Evolutionary conservation across 2,888 invertebrate species (phyloP).

Genomic region (Acleris holmiana): DNA sequence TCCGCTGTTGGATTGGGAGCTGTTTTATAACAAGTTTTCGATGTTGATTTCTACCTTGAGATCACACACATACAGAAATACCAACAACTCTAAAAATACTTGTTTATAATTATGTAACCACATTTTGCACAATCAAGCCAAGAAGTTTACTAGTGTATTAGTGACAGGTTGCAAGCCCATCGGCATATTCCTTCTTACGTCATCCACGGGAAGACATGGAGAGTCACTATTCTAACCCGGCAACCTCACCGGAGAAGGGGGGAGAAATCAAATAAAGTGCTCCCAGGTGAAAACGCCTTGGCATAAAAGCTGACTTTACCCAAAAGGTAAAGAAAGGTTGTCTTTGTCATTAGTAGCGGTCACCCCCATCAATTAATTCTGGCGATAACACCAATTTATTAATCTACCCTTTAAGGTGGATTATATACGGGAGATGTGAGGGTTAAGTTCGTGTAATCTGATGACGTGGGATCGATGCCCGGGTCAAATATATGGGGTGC

Average conservation of each 20-base stretch:
- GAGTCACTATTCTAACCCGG: too few relatives aligned
- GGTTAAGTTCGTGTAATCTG: conserved; percentile 1
- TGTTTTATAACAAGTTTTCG: background rate
- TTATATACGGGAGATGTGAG: conserved; percentile 4
- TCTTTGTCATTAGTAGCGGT: conserved; percentile 2
- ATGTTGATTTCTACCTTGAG: background rate
- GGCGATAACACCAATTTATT: conserved; percentile 18
- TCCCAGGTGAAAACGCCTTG: too few relatives aligned
- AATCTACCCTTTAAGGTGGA: conserved; percentile 6
- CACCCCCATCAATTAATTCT: conserved; percentile 18
- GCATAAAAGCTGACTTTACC: background rate
- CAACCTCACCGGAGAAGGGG: too few relatives aligned
- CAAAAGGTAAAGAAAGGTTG: background rate
- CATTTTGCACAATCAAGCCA: too few relatives aligned
- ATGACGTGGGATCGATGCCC: background rate
- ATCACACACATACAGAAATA: too few relatives aligned
- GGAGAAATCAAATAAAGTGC: too few relatives aligned
- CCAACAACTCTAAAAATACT: too few relatives aligned
- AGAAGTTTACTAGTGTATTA: too few relatives aligned
- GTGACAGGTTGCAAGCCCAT: too few relatives aligned
- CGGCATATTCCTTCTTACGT: too few relatives aligned
- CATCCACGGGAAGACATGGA: too few relatives aligned
- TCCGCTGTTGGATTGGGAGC: background rate
- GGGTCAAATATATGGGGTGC: background rate
- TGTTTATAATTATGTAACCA: too few relatives aligned